Base-by-base conservation (phyloP, 2,113 vertebrate genomes). In the Verasper variegatus region DNA sequence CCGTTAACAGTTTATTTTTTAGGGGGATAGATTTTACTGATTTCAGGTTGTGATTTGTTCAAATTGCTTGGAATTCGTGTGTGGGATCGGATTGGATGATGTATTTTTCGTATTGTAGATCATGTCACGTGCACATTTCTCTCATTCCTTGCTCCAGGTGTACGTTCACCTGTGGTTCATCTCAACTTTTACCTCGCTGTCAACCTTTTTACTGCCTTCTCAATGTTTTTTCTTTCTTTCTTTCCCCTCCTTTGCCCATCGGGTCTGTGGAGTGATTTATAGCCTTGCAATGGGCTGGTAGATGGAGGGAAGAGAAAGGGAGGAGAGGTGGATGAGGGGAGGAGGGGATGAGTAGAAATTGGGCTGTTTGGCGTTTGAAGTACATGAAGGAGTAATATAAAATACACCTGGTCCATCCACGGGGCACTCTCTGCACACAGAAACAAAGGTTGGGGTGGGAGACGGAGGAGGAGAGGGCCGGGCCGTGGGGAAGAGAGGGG, bases 361-460 rank as follows among this genome's bases (percentile, higher is more conserved):
- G 88, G 86, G 72, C 84, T 76, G 73, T 87, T 76, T 68, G 76
- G 68, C 17, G 89, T 94, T 94, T 95, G 94, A 95, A 93, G 93
- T 92, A 91, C 89, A 91, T 93, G 84, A 92, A 94, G 92, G 88
- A 90, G 92, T 90, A 91, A 93, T 94, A 95, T 94, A 94, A 94
- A 95, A 93, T 94, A 94, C 94, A 95, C 94, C 94, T 95, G 94
- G 93, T 85, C 85, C 82, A 91, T 92, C 92, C 84, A 86, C 52
- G 82, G 86, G 91, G 83, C 91, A 81, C 76, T 82, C 86, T 72
- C 77, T 85, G 84, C 84, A 80, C 82, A 56, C 75, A 77, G 81
- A 84, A 89, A 91, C 87, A 92, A 86, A 92, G 73, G 73, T 71
- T 84, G 61, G 71, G 75, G 74, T 78, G 78, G 80, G 78, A 76